These are phyloP conservation scores for Flabesymbios commensalis DNA, from an alignment of 2,888 invertebrate species.

Conservation along the genomic window DNA sequence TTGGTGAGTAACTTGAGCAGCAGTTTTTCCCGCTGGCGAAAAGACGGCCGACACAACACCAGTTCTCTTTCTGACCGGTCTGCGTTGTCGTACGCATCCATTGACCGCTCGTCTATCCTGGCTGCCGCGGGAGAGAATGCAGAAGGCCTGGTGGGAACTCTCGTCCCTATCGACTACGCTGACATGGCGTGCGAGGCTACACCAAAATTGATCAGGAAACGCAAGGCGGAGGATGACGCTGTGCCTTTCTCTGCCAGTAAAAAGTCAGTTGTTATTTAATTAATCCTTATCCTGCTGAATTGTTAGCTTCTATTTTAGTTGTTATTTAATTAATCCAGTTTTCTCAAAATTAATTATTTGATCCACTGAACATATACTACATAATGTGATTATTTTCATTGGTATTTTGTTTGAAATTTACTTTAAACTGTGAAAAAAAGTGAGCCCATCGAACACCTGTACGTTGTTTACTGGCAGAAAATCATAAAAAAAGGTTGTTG, in stretches of 20 bases:
- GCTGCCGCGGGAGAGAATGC: constrained; percentile 30
- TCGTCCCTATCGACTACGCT: neutral
- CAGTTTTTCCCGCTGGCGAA: constrained; percentile 51
- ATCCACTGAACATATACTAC: too few species aligned
- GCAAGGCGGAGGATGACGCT: constrained; percentile 22
- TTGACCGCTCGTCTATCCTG: constrained; percentile 23
- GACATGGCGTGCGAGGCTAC: constrained; percentile 7
- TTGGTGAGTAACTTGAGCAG: constrained; percentile 53
- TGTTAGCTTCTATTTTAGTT: too few species aligned
- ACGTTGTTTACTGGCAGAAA: too few species aligned
- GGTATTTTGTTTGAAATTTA: too few species aligned
- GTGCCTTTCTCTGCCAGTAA: constrained; percentile 28
- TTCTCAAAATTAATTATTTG: too few species aligned
- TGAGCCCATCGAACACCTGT: too few species aligned
- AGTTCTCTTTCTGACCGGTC: constrained; percentile 27
- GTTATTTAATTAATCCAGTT: too few species aligned
- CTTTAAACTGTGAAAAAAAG: too few species aligned
- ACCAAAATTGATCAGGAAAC: constrained; percentile 24
- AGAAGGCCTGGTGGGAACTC: constrained; percentile 6
- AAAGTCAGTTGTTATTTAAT: constrained; percentile 15
- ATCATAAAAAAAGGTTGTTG: too few species aligned
- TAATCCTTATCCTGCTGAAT: too few species aligned
- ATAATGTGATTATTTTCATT: too few species aligned
- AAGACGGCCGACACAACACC: constrained; percentile 20
- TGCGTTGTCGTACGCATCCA: constrained; percentile 13